A percentile compares a stretch with the other conserved stretches of the same genome.
Conservation (phyloP, 2,797 vertebrate species). For the Pyrocephalus nanus region DNA sequence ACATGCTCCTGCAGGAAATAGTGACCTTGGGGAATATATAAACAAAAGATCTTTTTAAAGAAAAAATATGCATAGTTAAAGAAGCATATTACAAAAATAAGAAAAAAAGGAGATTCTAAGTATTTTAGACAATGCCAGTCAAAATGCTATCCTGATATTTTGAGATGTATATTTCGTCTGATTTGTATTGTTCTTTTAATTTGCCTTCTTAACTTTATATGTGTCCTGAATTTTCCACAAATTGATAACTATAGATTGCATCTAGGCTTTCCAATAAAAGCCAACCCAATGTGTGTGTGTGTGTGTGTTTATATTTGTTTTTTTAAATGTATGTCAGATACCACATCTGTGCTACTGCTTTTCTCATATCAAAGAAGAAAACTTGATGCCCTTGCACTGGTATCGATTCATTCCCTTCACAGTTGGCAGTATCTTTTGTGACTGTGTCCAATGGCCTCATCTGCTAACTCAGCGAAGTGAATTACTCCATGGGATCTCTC, state of each 20-base stretch:
- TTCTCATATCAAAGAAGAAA: not conserved
- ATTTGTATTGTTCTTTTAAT: slow-evolving; percentile 85
- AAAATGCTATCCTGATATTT: slow-evolving; percentile 83
- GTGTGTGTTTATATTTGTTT: slow-evolving; percentile 62
- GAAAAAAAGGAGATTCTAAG: slow-evolving; percentile 72
- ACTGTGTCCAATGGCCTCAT: slow-evolving; percentile 14
- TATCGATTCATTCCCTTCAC: slow-evolving; percentile 49
- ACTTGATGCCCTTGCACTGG: not conserved
- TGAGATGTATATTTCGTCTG: slow-evolving; percentile 85
- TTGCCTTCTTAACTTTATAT: slow-evolving; percentile 85
- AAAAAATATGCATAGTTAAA: slow-evolving; percentile 69
- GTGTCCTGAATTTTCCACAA: slow-evolving; percentile 85
- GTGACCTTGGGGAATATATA: slow-evolving; percentile 78
- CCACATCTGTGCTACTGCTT: not conserved
- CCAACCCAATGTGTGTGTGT: slow-evolving; percentile 77
- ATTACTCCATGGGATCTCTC: slow-evolving; percentile 53
- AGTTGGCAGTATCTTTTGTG: slow-evolving; percentile 21
- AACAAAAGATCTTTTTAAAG: slow-evolving; percentile 76
- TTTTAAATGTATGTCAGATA: slow-evolving; percentile 38
- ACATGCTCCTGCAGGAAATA: slow-evolving; percentile 79
- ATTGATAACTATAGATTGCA: slow-evolving; percentile 83
- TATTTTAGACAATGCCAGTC: slow-evolving; percentile 83
- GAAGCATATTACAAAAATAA: slow-evolving; percentile 67
- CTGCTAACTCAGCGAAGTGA: slow-evolving; percentile 55
- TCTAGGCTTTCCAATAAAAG: slow-evolving; percentile 85